These are phyloP conservation scores for Rhinoraja longicauda DNA, from an alignment of 2,797 vertebrate species.

Conservation along the genomic window DNA sequence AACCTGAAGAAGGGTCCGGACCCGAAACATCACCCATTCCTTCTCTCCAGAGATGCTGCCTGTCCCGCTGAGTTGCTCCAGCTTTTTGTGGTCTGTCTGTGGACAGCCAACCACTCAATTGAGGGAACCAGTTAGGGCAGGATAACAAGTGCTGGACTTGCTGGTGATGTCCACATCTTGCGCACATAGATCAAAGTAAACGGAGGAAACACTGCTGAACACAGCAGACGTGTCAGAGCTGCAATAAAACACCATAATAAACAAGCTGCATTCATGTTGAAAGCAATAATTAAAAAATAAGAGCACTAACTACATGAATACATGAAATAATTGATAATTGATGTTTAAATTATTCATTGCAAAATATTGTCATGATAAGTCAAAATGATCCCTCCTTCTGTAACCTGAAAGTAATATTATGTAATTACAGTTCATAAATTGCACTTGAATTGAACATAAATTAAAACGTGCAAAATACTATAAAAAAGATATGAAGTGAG, in stretches of 20 bases:
- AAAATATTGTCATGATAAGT: not conserved
- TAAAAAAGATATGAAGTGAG: not conserved
- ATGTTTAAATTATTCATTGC: not conserved
- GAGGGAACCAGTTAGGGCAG: too few relatives aligned
- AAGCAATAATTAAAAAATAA: not conserved
- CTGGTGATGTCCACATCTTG: too few relatives aligned
- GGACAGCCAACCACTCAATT: too few relatives aligned
- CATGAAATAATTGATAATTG: not conserved
- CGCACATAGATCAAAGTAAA: too few relatives aligned
- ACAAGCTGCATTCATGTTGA: not conserved
- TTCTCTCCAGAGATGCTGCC: too few relatives aligned
- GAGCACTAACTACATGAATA: not conserved
- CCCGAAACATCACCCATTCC: too few relatives aligned
- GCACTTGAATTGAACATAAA: too few relatives aligned
- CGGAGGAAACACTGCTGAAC: not conserved
- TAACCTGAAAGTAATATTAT: not conserved
- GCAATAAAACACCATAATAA: not conserved
- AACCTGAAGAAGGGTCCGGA: too few relatives aligned
- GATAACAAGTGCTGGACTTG: too few relatives aligned
- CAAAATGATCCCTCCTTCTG: not conserved
- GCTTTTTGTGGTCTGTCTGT: too few relatives aligned
- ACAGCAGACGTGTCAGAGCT: not conserved
- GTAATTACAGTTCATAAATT: not conserved
- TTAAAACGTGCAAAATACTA: not conserved
- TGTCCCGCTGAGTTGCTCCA: too few relatives aligned